These are phyloP conservation scores for Nematopogon swammerdamellus DNA, from an alignment of 2,888 invertebrate genomes.

Conservation along the genomic window DNA sequence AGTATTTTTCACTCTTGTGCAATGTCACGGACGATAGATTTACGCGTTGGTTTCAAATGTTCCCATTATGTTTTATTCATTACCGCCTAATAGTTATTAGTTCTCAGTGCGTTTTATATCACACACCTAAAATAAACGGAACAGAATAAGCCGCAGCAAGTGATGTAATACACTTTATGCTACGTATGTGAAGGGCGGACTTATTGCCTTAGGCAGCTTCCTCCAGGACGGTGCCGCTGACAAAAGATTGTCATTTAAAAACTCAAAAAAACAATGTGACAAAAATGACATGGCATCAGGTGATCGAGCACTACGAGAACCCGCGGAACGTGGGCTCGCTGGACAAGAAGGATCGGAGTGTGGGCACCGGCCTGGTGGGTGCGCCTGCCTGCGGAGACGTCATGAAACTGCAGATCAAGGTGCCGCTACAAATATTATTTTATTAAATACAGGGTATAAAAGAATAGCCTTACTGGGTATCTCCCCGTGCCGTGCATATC, in stretches of 20 bases:
- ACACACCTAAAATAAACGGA: no score
- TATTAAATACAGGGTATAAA: no score
- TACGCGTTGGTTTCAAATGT: slow-evolving; percentile 17
- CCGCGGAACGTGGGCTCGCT: slow-evolving; percentile 97
- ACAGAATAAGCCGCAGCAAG: no score
- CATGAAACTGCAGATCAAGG: slow-evolving; percentile 96
- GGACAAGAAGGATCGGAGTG: slow-evolving; percentile 88
- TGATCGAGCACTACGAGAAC: slow-evolving; percentile 99
- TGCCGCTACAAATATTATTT: slow-evolving; percentile 7
- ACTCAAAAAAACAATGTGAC: neutral
- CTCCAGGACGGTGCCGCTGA: neutral
- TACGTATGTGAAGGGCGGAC: neutral
- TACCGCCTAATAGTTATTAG: slow-evolving; percentile 5
- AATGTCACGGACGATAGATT: slow-evolving; percentile 33
- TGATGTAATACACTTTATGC: no score
- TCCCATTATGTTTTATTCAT: slow-evolving; percentile 11
- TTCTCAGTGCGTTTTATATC: slow-evolving; percentile 9
- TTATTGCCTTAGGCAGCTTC: neutral
- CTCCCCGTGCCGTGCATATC: no score
- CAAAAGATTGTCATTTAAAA: neutral
- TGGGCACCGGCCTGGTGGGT: slow-evolving; percentile 97
- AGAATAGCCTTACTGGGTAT: no score
- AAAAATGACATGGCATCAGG: slow-evolving; percentile 51
- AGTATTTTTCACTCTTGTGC: slow-evolving; percentile 28
- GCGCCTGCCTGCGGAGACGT: slow-evolving; percentile 99